Evolutionary conservation across 1,140 invertebrate species (phyloP), one percentile per base, ranked within the genome.

Genomic region (Rhagoletis zephyria): DNA sequence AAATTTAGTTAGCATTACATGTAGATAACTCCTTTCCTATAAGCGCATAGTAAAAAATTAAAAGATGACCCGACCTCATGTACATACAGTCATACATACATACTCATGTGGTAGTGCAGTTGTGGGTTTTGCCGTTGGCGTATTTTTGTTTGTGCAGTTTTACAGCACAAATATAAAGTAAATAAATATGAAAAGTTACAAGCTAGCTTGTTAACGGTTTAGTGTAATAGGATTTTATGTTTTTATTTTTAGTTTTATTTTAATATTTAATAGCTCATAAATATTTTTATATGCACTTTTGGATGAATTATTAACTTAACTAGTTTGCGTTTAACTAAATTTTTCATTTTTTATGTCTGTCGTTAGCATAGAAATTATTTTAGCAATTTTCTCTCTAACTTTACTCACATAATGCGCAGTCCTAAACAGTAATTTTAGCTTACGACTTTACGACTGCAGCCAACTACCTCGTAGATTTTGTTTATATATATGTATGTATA

Each of bases 391-490:
- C 9, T 19, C 2, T 51, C 16, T 77, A 48, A 14, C 12, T 51
- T 30, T 81, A n/a, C 74, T 56, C 51, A 56, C 74, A 30, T 30
- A 56, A 81, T 81, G 74, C 74, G 48, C 74, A 81, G 74, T 81
- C 74, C 74, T 81, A 81, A 81, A 59, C 74, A 81, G 74, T 42
- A 51, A 81, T 81, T 48, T 30, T 42, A 30, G 74, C 74, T 81
- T 19, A 10, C n/a, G 10, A 30, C 74, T 5, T 10, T 30, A 3
- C 74, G 56, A 81, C 74, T 63, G n/a, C 6, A 81, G 4, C n/a
- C 5, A 51, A 81, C 16, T 81, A 1, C 30, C 5, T 30, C 3
- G 9, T 7, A 48, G 48, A 19, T 9, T 51, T 45, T 59, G 74
- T 56, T 12, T 56, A 56, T 56, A 4, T 77, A 0, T 81, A 16